Evolutionary conservation across 1,140 invertebrate species (phyloP), one percentile per base, ranked within the genome.

Genomic region (Drosophila murphyi): DNA sequence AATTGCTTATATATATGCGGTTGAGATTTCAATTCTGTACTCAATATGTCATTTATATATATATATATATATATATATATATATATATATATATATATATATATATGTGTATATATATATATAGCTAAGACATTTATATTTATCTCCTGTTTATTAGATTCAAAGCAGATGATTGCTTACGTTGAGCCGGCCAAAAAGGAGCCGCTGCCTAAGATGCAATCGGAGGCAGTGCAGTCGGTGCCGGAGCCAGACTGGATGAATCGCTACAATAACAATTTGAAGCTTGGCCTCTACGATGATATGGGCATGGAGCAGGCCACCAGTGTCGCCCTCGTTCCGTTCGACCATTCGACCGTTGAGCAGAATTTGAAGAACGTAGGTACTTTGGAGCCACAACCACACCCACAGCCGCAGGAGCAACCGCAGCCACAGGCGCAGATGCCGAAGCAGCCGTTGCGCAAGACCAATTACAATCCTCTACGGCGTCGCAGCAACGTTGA

Each of bases 401-500:
- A 20, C 20, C 39, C 35, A 3, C 59, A 73, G 64, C 62, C 51
- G 28, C 62, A 60, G 20, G 6, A 5, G 8, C 37, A 39, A 39
- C 3, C 37, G 37, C 8, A 3, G 39, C 51, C 62, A 2, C 51
- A 60, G 37, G 29, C 63, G 0, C 69, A 76, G 37, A n/a, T 51
- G 50, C 56, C 61, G 5, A 63, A 72, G 7, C 47, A 39, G 39
- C 70, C 70, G 8, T 7, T 28, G 5, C 64, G 71, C 41, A 73
- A 73, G 56, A 10, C 67, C 6, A n/a, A 61, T 2, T 61, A 71
- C 35, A 83, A 83, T 59, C 81, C 74, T 0, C 20, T 83, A 4
- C 63, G 73, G 31, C 76, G 74, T 20, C 81, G 81, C 45, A 68
- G 70, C 8, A 47, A 67, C 1, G 81, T 83, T 3, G 73, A 76